Evolutionary conservation across 2,888 invertebrate species (phyloP).

Genomic region (Arrhopalites spinosus): DNA sequence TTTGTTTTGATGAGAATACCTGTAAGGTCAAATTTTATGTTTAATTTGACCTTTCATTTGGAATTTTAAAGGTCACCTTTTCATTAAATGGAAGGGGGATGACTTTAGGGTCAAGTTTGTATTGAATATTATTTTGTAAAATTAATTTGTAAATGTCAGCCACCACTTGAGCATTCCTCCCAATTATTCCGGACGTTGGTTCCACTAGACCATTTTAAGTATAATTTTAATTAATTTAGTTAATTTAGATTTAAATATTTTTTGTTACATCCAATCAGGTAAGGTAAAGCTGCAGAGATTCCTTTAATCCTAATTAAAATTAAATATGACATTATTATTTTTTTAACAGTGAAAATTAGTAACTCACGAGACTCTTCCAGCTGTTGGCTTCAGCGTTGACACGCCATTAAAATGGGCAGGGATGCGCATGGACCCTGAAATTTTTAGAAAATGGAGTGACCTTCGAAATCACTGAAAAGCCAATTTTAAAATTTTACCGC

Average conservation of each 20-base stretch:
- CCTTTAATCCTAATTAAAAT: slow-evolving; percentile 44
- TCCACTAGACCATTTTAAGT: too few species aligned
- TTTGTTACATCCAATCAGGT: slow-evolving; percentile 51
- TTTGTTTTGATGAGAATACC: slow-evolving; percentile 41
- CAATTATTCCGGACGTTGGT: slow-evolving; percentile 48
- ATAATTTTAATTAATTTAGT: too few species aligned
- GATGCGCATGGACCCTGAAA: slow-evolving; percentile 47
- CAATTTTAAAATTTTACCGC: too few species aligned
- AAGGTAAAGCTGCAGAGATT: slow-evolving; percentile 47
- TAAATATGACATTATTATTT: slow-evolving; percentile 9
- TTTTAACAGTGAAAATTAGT: background rate
- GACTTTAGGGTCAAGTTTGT: slow-evolving; percentile 42
- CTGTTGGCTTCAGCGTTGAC: slow-evolving; percentile 51
- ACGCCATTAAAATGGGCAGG: slow-evolving; percentile 54
- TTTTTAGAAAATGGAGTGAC: too few species aligned
- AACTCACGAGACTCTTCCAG: slow-evolving; percentile 42
- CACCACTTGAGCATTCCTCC: slow-evolving; percentile 42
- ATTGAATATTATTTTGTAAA: slow-evolving; percentile 37
- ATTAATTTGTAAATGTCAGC: slow-evolving; percentile 45
- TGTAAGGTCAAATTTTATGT: slow-evolving; percentile 1
- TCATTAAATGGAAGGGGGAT: slow-evolving; percentile 49
- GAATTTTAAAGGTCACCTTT: slow-evolving; percentile 45
- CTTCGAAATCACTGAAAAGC: too few species aligned
- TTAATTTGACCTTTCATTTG: slow-evolving; percentile 33
- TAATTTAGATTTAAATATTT: too few species aligned